Evolutionary conservation across 1,140 invertebrate genomes (phyloP).

Genomic region (Luehdorfia chinensis): DNA sequence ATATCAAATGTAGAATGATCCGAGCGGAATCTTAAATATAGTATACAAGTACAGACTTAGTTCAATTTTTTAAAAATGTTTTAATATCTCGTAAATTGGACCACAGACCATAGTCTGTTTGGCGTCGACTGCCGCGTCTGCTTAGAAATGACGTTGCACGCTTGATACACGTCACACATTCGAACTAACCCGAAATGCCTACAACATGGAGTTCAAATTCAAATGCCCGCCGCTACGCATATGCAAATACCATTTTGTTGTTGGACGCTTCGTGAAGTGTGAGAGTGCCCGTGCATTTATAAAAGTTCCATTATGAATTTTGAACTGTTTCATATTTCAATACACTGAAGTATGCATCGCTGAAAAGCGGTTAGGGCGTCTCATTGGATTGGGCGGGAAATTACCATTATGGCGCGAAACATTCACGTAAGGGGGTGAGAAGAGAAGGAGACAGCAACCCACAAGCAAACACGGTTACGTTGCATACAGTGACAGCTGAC

Average conservation of each 20-base stretch:
- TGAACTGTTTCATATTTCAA: constrained; percentile 13
- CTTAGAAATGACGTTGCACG: constrained; percentile 51
- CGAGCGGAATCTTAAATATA: too few species aligned
- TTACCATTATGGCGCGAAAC: too few species aligned
- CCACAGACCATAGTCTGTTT: constrained; percentile 27
- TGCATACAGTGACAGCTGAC: too few species aligned
- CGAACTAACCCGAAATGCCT: constrained; percentile 23
- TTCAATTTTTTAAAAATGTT: too few species aligned
- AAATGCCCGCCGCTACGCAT: constrained; percentile 3
- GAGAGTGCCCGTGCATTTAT: constrained; percentile 18
- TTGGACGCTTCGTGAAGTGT: constrained; percentile 21
- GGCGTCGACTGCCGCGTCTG: constrained; percentile 38
- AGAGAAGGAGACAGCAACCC: too few species aligned
- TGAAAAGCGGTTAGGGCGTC: background rate
- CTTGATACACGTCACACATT: constrained; percentile 27
- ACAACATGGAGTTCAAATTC: constrained; percentile 28
- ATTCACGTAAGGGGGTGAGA: too few species aligned
- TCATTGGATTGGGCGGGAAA: background rate
- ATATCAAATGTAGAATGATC: too few species aligned
- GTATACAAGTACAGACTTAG: too few species aligned
- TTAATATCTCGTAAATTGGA: constrained; percentile 28
- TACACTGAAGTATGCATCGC: background rate
- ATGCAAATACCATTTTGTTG: constrained; percentile 21
- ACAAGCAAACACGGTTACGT: too few species aligned
- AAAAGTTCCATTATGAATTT: constrained; percentile 26